Conservation (phyloP, 2,797 vertebrate genomes). For the Gallinago solitaria region DNA sequence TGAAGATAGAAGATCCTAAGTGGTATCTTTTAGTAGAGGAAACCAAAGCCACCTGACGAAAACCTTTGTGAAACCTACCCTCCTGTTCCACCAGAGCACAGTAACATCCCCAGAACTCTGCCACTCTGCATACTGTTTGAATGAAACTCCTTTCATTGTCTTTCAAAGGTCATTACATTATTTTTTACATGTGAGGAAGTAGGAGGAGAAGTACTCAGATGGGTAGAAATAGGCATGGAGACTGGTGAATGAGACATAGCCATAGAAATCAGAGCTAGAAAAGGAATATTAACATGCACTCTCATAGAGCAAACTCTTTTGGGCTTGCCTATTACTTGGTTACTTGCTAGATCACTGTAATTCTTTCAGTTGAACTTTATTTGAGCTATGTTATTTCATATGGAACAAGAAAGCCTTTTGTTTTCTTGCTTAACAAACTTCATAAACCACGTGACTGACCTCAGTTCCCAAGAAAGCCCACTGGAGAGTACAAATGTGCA, state of each 20-base stretch:
- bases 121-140: fast-evolving
- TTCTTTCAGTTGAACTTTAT: neutral
- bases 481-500: neutral
- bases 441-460: neutral
- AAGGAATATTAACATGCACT: neutral
- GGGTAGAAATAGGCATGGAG: neutral
- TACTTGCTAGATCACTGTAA: neutral
- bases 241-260: neutral
- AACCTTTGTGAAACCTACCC: neutral
- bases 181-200: neutral
- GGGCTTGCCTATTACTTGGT: neutral
- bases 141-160: neutral
- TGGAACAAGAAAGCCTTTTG: neutral
- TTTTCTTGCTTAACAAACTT: neutral
- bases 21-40: neutral
- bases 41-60: neutral
- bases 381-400: neutral
- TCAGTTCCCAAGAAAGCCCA: neutral
- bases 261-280: neutral
- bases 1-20: neutral
- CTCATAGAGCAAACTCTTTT: neutral
- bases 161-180: neutral
- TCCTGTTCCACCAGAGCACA: fast-evolving
- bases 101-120: neutral
- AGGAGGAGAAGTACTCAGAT: neutral